Evolutionary conservation across 2,797 vertebrate genomes (phyloP).

Genomic region (Esox lucius): DNA sequence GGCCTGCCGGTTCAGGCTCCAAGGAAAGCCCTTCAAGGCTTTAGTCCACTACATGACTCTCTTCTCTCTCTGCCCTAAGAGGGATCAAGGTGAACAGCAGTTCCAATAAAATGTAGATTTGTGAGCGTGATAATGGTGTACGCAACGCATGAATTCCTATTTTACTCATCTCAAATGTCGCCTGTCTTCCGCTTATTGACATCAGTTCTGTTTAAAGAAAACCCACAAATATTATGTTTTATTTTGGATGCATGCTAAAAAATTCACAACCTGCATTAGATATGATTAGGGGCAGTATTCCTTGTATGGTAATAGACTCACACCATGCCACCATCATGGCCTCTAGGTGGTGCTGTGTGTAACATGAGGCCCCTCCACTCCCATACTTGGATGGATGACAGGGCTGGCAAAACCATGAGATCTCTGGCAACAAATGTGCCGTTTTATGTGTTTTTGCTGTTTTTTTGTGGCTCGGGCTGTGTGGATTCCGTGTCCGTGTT

Average conservation of each 20-base stretch:
- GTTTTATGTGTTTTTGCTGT: slow-evolving; percentile 34
- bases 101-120: too few species aligned
- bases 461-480: slow-evolving; percentile 35
- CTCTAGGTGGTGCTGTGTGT: neutral
- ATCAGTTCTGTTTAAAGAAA: neutral
- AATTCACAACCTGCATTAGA: neutral
- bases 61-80: neutral
- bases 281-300: neutral
- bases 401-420: neutral
- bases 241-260: neutral
- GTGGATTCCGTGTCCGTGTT: slow-evolving; percentile 39
- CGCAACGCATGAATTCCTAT: too few species aligned
- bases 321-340: neutral
- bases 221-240: neutral
- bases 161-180: too few species aligned
- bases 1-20: slow-evolving; percentile 55
- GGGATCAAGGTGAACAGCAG: neutral
- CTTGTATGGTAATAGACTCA: neutral
- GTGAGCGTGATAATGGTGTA: too few species aligned
- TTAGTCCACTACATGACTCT: slow-evolving; percentile 61
- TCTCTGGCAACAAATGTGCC: slow-evolving; percentile 43
- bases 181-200: neutral
- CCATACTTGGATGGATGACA: neutral
- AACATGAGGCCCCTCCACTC: neutral
- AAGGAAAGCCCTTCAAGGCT: slow-evolving; percentile 58